Evolutionary conservation across 2,888 invertebrate genomes (phyloP), one percentile per base, ranked within the genome.

Genomic region (Drosophila neutralis): DNA sequence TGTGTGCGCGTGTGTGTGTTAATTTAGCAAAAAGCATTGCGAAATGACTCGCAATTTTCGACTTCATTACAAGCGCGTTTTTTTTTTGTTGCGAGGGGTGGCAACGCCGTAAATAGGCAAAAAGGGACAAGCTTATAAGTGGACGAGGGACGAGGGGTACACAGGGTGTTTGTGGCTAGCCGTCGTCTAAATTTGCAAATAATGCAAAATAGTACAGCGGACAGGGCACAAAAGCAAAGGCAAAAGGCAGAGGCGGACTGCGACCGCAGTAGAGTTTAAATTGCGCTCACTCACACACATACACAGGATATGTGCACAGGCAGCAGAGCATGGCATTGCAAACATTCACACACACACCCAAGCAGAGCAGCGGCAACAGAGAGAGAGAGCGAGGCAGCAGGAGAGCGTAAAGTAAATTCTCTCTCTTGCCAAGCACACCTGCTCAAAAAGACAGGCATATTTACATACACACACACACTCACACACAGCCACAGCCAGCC

Each of bases 1-100:
- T 42, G 21, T 42, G 11, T n/a, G 21, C 21, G n/a, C 1, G 42
- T 35, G 15, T 36, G 36, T 36, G 36, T 82, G 76, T 88, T 90
- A 88, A 87, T 87, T 87, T 88, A 78, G 79, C 87, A 90, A 87
- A 87, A 88, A 87, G 90, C 89, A 83, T 87, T 83, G 75, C 76
- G 67, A 87, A 90, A 88, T 81, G 79, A 76, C 83, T 78, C 69
- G 89, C 83, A 90, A 79, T 83, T 90, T 82, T 80, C 59, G 85
- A 85, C 82, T 86, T 80, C 74, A 89, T 87, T 89, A 87, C 78
- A 76, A 69, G 45, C 64, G 71, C 60, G 65, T 74, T 35, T 36
- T 31, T 51, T 31, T 51, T 31, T 15, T 21, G 24, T 21, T 15
- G 24, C n/a, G n/a, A 13, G 60, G 64, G 71, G 40, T 65, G 61